A percentile compares a stretch with the other conserved stretches of the same genome.
phyloP scores from a whole-genome alignment of 1,140 invertebrate genomes.

The Drosophila athabasca region DNA sequence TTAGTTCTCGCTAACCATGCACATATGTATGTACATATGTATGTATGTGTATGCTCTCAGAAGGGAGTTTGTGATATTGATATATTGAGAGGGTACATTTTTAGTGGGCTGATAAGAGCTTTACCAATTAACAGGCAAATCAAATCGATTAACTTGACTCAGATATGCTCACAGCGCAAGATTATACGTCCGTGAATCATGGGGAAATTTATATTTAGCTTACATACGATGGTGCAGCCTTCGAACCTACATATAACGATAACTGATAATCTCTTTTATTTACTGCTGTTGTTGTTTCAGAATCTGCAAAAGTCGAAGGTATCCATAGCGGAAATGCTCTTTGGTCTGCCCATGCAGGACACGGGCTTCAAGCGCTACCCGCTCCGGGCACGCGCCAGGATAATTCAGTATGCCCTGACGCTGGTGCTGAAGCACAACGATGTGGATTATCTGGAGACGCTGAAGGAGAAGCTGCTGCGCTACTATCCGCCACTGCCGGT shows the following conservation, averaged over 20 bases:
- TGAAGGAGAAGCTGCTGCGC: conserved; percentile 88
- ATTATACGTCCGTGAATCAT: background rate
- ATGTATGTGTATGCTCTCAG: too few species aligned
- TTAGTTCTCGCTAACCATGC: too few species aligned
- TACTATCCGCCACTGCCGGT: conserved; percentile 87
- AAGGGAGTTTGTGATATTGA: background rate
- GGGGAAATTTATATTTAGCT: background rate
- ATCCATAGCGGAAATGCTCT: conserved; percentile 94
- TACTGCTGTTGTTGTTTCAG: conserved; percentile 76
- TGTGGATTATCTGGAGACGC: conserved; percentile 89
- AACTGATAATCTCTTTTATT: conserved; percentile 2
- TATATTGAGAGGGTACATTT: background rate
- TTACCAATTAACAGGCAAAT: conserved; percentile 3
- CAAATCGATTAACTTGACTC: background rate
- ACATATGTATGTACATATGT: too few species aligned
- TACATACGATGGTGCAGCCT: too few species aligned
- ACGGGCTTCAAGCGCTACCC: conserved; percentile 95
- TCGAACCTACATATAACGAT: too few species aligned
- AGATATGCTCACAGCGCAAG: background rate
- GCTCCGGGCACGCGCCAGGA: conserved; percentile 90
- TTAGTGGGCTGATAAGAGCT: conserved; percentile 2
- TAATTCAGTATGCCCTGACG: conserved; percentile 95
- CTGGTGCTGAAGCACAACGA: conserved; percentile 93
- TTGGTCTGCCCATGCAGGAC: conserved; percentile 95
- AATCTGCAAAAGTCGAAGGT: conserved; percentile 91